Evolutionary conservation across 2,113 vertebrate species (phyloP).

Genomic region (Tinamus guttatus): DNA sequence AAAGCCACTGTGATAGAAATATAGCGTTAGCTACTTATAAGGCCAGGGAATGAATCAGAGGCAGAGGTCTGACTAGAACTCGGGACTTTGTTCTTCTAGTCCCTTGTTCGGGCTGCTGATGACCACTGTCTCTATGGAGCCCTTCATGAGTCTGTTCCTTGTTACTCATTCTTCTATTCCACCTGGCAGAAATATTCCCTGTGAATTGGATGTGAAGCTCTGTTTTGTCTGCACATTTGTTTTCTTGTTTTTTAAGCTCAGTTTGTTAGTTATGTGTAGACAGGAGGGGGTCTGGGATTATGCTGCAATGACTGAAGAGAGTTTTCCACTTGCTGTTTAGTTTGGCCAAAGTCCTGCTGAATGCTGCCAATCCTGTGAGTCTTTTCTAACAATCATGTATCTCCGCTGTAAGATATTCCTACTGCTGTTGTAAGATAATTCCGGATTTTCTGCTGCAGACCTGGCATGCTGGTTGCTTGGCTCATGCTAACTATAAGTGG

Average conservation of each 20-base stretch:
- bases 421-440: slow-evolving; percentile 51
- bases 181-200: slow-evolving; percentile 11
- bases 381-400: slow-evolving; percentile 51
- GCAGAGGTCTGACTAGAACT: neutral
- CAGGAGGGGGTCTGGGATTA: neutral
- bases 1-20: neutral
- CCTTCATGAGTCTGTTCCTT: neutral
- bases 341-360: slow-evolving; percentile 59
- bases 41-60: neutral
- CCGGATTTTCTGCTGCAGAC: slow-evolving; percentile 62
- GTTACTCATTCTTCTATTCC: neutral
- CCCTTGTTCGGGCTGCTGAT: neutral
- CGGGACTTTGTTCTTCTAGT: neutral
- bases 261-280: neutral
- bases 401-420: slow-evolving; percentile 50
- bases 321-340: slow-evolving; percentile 69
- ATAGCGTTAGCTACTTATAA: neutral
- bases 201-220: neutral
- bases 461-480: slow-evolving; percentile 45
- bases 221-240: slow-evolving; percentile 18
- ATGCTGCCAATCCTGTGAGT: slow-evolving; percentile 53
- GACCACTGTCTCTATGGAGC: neutral
- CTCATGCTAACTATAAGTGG: neutral
- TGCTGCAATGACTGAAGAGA: neutral
- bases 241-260: slow-evolving; percentile 4